Percentiles rank a stretch among this genome's conserved stretches.
These are phyloP conservation scores for Zhuqinia jingwanae DNA, from an alignment of 2,888 invertebrate species.

Conservation along the genomic window DNA sequence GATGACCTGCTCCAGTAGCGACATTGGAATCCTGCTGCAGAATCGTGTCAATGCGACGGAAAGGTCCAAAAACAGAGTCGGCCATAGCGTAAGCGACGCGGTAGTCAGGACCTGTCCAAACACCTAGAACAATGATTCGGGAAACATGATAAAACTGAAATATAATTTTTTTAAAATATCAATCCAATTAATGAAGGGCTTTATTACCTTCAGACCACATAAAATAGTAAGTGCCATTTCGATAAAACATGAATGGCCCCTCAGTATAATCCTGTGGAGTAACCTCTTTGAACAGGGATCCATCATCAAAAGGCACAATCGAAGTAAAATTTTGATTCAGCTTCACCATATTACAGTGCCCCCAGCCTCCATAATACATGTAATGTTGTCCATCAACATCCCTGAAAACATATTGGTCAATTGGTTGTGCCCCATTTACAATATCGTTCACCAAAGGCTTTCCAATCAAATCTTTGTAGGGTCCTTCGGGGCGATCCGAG, in stretches of 20 bases:
- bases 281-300: constrained; percentile 70
- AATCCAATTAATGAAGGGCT: neutral
- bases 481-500: constrained; percentile 71
- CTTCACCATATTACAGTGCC: constrained; percentile 74
- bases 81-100: constrained; percentile 74
- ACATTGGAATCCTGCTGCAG: constrained; percentile 73
- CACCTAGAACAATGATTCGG: too few relatives aligned
- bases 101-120: constrained; percentile 75
- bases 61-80: constrained; percentile 68
- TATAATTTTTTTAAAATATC: neutral
- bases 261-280: constrained; percentile 72
- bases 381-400: constrained; percentile 69
- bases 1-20: constrained; percentile 76
- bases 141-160: too few relatives aligned
- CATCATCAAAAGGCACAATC: constrained; percentile 68
- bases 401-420: constrained; percentile 76
- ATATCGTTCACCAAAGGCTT: constrained; percentile 70
- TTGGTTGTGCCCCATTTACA: constrained; percentile 75
- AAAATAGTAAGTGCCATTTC: constrained; percentile 74
- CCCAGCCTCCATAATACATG: constrained; percentile 77
- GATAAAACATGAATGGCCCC: constrained; percentile 74
- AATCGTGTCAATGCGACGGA: constrained; percentile 62
- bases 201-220: constrained; percentile 74
- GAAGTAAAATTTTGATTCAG: constrained; percentile 61
- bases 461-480: constrained; percentile 72